Conservation (phyloP, 1,140 invertebrate species). For the Adoxophyes honmai region DNA sequence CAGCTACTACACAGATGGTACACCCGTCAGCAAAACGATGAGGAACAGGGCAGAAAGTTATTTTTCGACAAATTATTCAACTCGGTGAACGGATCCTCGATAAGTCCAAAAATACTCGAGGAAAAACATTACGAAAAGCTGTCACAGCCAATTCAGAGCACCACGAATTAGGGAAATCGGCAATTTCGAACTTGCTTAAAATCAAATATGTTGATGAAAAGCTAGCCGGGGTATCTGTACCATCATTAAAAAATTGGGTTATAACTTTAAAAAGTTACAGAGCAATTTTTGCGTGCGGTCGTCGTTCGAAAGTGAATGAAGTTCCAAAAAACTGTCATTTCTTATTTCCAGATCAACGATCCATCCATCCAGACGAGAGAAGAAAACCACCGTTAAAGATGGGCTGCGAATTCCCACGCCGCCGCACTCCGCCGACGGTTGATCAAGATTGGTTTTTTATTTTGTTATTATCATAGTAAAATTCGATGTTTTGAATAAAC, state of each 20-base stretch:
- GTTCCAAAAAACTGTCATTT: too few relatives aligned
- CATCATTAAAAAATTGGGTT: constrained; percentile 4
- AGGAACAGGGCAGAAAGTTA: constrained; percentile 18
- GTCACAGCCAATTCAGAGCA: constrained; percentile 7
- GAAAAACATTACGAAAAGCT: constrained; percentile 1
- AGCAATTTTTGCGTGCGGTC: too few relatives aligned
- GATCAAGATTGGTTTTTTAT: too few relatives aligned
- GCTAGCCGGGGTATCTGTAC: constrained; percentile 20
- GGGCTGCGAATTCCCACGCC: too few relatives aligned
- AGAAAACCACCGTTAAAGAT: too few relatives aligned
- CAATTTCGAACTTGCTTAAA: constrained; percentile 16
- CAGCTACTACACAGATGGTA: constrained; percentile 21
- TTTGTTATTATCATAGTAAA: too few relatives aligned
- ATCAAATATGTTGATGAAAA: constrained; percentile 18
- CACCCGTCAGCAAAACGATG: constrained; percentile 12
- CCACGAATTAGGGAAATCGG: constrained; percentile 12
- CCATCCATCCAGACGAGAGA: too few relatives aligned
- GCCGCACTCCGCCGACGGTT: too few relatives aligned
- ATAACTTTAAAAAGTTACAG: constrained; percentile 11
- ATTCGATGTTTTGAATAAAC: too few relatives aligned
- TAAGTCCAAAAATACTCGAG: neutral
- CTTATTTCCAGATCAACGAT: too few relatives aligned
- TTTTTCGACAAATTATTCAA: constrained; percentile 24
- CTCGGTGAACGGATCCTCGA: constrained; percentile 9
- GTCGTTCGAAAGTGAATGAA: too few relatives aligned